Evolutionary conservation across 2,888 invertebrate genomes (phyloP).

Genomic region (Pyrgus malvae): DNA sequence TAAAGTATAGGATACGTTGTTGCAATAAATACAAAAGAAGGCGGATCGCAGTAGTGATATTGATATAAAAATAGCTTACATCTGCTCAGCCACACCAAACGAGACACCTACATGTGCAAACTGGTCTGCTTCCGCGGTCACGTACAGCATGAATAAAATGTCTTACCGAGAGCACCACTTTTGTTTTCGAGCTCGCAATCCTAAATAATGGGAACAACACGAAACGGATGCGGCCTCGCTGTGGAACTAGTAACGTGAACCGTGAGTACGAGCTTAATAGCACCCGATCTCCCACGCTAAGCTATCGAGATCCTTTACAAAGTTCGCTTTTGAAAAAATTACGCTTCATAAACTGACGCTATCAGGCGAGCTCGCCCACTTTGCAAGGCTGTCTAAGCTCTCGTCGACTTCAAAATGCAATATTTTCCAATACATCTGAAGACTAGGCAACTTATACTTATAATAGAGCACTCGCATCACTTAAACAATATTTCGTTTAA

Average conservation of each 20-base stretch:
- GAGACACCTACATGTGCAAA: slow-evolving; percentile 27
- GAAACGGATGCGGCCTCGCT: slow-evolving; percentile 35
- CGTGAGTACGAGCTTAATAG: slow-evolving; percentile 6
- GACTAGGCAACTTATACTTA: too few species aligned
- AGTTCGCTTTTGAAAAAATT: slow-evolving; percentile 9
- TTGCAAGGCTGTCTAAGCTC: neutral
- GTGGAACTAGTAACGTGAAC: slow-evolving; percentile 21
- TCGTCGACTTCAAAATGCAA: neutral
- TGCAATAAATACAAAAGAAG: slow-evolving; percentile 10
- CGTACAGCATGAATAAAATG: slow-evolving; percentile 31
- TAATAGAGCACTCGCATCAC: too few species aligned
- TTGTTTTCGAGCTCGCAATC: slow-evolving; percentile 33
- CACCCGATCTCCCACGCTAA: slow-evolving; percentile 20
- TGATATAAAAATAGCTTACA: slow-evolving; percentile 36
- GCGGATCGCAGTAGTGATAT: slow-evolving; percentile 26
- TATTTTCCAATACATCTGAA: neutral
- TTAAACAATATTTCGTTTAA: too few species aligned
- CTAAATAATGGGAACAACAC: slow-evolving; percentile 31
- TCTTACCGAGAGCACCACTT: slow-evolving; percentile 26
- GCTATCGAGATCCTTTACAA: slow-evolving; percentile 16
- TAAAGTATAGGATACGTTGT: slow-evolving; percentile 6
- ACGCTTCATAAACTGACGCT: neutral
- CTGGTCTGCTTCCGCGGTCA: slow-evolving; percentile 40
- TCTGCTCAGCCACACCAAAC: slow-evolving; percentile 27
- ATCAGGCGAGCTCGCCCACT: neutral